Evolutionary conservation across 2,888 invertebrate genomes (phyloP).

Genomic region (Disparrhopalites patrizii): DNA sequence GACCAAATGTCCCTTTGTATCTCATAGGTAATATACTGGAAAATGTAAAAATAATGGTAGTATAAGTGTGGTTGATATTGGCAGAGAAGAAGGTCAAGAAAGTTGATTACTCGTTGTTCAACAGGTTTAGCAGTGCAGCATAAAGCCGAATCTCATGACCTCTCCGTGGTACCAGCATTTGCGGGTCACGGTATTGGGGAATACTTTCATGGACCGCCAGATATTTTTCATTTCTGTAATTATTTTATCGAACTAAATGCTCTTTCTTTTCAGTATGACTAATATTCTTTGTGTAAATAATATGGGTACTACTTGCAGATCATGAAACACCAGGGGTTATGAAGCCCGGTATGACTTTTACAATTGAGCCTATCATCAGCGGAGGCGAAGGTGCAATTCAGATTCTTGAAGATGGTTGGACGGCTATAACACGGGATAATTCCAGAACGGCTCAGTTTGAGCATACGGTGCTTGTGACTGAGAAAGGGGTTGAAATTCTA

Average conservation of each 20-base stretch:
- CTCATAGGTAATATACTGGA: conserved; percentile 56
- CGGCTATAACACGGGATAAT: conserved; percentile 75
- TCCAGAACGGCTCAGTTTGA: conserved; percentile 85
- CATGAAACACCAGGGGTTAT: conserved; percentile 55
- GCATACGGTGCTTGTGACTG: conserved; percentile 82
- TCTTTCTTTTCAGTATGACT: no score
- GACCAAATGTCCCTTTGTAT: conserved; percentile 56
- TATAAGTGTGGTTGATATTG: no score
- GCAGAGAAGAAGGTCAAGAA: no score
- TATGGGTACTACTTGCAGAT: conserved; percentile 28
- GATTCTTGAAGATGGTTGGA: conserved; percentile 86
- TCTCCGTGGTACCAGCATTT: conserved; percentile 71
- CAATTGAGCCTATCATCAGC: conserved; percentile 83
- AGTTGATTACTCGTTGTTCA: no score
- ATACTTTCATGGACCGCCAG: conserved; percentile 89
- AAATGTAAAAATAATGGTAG: no score
- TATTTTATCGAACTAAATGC: no score
- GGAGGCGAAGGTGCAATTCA: conserved; percentile 67
- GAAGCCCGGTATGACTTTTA: conserved; percentile 89
- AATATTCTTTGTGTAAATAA: no score
- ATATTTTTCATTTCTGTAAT: conserved; percentile 77
- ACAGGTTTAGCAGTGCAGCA: conserved; percentile 62
- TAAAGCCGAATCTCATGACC: conserved; percentile 61
- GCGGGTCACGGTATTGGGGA: conserved; percentile 89
- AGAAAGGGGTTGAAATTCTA: conserved; percentile 70